phyloP scores from a whole-genome alignment of 2,113 vertebrate genomes.

The Labeo catla region DNA sequence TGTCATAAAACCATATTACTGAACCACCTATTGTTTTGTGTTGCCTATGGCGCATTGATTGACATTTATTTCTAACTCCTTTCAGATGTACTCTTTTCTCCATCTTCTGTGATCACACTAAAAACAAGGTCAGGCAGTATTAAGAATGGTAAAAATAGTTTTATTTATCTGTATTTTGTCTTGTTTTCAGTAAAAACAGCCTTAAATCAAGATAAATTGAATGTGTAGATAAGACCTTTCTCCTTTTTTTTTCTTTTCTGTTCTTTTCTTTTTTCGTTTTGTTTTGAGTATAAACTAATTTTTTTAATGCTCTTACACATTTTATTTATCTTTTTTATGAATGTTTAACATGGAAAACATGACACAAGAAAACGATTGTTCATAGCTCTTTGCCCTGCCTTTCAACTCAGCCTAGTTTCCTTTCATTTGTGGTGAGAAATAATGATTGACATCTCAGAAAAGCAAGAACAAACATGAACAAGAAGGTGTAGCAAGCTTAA shows the following conservation, averaged over 20 bases:
- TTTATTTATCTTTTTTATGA: not conserved
- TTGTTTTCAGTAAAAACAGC: not conserved
- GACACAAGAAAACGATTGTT: not conserved
- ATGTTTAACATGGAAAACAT: not conserved
- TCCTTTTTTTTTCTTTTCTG: not conserved
- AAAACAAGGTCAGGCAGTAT: not conserved
- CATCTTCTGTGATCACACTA: not conserved
- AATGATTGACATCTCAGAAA: slow-evolving; percentile 65
- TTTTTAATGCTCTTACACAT: not conserved
- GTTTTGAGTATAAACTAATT: not conserved
- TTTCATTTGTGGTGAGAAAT: slow-evolving; percentile 35
- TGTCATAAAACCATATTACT: not conserved
- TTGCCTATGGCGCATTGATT: slow-evolving; percentile 3
- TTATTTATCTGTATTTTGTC: not conserved
- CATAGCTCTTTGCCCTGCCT: slow-evolving; percentile 59
- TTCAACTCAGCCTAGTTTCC: slow-evolving; percentile 63
- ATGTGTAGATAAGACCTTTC: not conserved
- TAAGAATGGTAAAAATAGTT: not conserved
- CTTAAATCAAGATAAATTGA: not conserved
- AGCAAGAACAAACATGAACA: slow-evolving; percentile 60
- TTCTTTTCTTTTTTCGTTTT: not conserved
- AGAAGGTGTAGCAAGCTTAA: slow-evolving; percentile 48
- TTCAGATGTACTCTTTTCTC: not conserved
- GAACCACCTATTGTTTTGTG: not conserved
- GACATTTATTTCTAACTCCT: not conserved